phyloP scores from a whole-genome alignment of 2,888 invertebrate genomes.

The Blera fallax region DNA sequence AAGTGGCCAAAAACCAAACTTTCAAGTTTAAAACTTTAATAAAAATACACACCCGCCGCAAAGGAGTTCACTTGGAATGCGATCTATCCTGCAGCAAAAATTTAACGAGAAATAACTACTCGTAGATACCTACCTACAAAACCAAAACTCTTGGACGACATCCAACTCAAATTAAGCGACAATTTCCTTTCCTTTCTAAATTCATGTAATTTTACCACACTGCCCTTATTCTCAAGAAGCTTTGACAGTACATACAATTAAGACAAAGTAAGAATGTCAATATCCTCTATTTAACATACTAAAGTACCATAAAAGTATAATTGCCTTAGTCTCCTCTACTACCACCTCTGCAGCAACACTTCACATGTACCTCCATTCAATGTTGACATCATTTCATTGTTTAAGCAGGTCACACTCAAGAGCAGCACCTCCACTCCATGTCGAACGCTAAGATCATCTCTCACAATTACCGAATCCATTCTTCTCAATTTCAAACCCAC shows the following conservation, averaged over 20 bases:
- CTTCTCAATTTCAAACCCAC: slow-evolving; percentile 17
- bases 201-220: background rate
- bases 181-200: background rate
- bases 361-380: background rate
- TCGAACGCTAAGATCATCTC: slow-evolving; percentile 58
- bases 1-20: too few relatives aligned
- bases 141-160: background rate
- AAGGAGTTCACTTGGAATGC: too few relatives aligned
- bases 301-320: slow-evolving; percentile 5
- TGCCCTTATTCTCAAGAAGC: background rate
- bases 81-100: too few relatives aligned
- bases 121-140: background rate
- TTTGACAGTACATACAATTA: background rate
- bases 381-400: slow-evolving; percentile 47
- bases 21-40: too few relatives aligned
- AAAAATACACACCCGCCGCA: too few relatives aligned
- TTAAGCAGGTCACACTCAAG: slow-evolving; percentile 49
- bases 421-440: background rate
- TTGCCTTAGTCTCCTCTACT: slow-evolving; percentile 2
- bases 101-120: background rate
- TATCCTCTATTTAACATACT: background rate
- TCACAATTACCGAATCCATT: slow-evolving; percentile 62
- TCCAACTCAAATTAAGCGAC: background rate
- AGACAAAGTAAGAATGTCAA: too few relatives aligned
- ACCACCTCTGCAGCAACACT: background rate